Percentiles rank a stretch among this genome's conserved stretches.
phyloP scores from a whole-genome alignment of 2,113 vertebrate species.

The Tupaia chinensis region DNA sequence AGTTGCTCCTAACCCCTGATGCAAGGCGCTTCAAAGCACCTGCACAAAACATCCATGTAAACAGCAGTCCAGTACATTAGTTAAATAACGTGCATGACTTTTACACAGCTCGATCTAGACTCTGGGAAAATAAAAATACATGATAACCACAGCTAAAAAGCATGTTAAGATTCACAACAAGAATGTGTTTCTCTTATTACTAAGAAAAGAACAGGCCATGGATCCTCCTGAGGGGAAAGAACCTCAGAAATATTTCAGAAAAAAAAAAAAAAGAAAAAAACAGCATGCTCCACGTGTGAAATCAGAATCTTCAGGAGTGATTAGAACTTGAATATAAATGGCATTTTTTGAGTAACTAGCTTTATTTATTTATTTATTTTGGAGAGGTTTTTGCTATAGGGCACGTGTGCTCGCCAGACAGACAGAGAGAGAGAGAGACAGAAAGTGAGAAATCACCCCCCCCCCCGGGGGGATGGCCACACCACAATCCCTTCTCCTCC shows the following conservation, averaged over 20 bases:
- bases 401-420: too few species aligned
- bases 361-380: too few species aligned
- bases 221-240: constrained; percentile 70
- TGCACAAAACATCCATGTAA: constrained; percentile 86
- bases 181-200: constrained; percentile 75
- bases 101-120: constrained; percentile 78
- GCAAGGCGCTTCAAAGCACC: constrained; percentile 86
- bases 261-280: background rate
- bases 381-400: too few species aligned
- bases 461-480: too few species aligned
- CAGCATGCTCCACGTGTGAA: constrained; percentile 61
- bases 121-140: constrained; percentile 70
- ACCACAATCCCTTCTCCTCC: too few species aligned
- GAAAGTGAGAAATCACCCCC: too few species aligned
- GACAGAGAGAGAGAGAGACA: too few species aligned
- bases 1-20: constrained; percentile 88
- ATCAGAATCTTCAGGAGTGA: constrained; percentile 62
- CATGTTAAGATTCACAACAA: constrained; percentile 78
- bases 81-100: constrained; percentile 85
- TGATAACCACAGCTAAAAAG: constrained; percentile 79
- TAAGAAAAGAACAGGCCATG: constrained; percentile 79
- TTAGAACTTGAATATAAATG: background rate
- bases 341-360: background rate
- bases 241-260: constrained; percentile 76
- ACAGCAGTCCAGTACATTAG: constrained; percentile 86